phyloP scores from a whole-genome alignment of 1,140 invertebrate genomes.

The Mizuhopecten yessoensis region DNA sequence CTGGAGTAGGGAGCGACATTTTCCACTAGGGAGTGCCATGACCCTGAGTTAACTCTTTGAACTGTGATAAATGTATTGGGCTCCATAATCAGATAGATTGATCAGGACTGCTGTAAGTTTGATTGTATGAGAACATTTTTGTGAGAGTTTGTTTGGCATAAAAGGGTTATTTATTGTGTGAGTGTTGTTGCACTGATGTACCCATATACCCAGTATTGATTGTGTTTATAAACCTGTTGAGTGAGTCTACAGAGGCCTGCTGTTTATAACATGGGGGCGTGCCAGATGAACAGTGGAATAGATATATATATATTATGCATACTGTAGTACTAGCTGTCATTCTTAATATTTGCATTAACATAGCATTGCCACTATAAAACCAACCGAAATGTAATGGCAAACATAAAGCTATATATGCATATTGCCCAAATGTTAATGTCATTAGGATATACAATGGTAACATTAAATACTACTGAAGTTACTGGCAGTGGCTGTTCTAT shows the following conservation, averaged over 20 bases:
- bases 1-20: background rate
- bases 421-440: too few species aligned
- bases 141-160: background rate
- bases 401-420: too few species aligned
- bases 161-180: background rate
- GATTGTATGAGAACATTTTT: too few species aligned
- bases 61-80: background rate
- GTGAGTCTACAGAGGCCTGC: background rate
- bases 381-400: too few species aligned
- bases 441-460: too few species aligned
- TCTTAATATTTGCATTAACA: too few species aligned
- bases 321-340: background rate
- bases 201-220: background rate
- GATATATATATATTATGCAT: too few species aligned
- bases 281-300: too few species aligned
- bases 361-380: too few species aligned
- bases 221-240: background rate
- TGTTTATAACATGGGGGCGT: background rate
- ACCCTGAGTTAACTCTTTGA: background rate
- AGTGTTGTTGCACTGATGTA: background rate
- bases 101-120: background rate
- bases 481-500: too few species aligned
- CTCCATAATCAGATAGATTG: background rate
- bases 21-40: background rate
- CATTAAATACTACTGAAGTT: too few species aligned